These are phyloP conservation scores for Linhomoeus sp. DNA, from an alignment of 2,888 invertebrate species.

Conservation along the genomic window DNA sequence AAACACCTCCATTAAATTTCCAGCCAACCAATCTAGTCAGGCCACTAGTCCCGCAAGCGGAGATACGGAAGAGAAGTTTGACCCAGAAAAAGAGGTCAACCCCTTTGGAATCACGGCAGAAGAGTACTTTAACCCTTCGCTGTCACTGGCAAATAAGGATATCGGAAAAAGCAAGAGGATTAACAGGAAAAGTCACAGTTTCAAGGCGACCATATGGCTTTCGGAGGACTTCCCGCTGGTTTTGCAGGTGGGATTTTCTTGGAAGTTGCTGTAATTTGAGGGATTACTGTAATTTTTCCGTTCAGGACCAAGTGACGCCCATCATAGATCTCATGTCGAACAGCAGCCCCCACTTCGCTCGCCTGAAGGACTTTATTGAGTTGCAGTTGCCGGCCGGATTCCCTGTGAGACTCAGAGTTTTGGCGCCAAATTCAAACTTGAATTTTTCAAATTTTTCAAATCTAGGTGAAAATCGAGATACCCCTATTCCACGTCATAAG, in stretches of 20 bases:
- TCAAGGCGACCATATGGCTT: slow-evolving; percentile 71
- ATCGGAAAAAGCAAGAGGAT: slow-evolving; percentile 64
- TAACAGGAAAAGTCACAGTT: slow-evolving; percentile 25
- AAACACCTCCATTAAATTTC: no score
- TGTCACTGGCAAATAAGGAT: slow-evolving; percentile 48
- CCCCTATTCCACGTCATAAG: slow-evolving; percentile 88
- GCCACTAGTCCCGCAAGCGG: no score
- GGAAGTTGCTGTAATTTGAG: neutral
- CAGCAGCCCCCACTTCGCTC: slow-evolving; percentile 88
- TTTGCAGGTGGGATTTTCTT: slow-evolving; percentile 51
- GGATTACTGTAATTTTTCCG: slow-evolving; percentile 1
- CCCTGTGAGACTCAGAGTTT: no score
- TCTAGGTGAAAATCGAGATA: slow-evolving; percentile 44
- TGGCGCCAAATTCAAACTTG: no score
- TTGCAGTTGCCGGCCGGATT: slow-evolving; percentile 74
- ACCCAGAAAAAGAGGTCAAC: no score
- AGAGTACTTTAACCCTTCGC: slow-evolving; percentile 62
- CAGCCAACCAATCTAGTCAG: no score
- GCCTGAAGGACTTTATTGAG: slow-evolving; percentile 88
- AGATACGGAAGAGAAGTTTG: no score
- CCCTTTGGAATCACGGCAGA: slow-evolving; percentile 49
- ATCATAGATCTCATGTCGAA: slow-evolving; percentile 95
- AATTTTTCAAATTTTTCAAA: no score
- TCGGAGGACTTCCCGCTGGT: slow-evolving; percentile 80
- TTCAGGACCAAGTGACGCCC: slow-evolving; percentile 55